These are phyloP conservation scores for Hemiprocne comata DNA, from an alignment of 2,113 vertebrate genomes.

Conservation along the genomic window DNA sequence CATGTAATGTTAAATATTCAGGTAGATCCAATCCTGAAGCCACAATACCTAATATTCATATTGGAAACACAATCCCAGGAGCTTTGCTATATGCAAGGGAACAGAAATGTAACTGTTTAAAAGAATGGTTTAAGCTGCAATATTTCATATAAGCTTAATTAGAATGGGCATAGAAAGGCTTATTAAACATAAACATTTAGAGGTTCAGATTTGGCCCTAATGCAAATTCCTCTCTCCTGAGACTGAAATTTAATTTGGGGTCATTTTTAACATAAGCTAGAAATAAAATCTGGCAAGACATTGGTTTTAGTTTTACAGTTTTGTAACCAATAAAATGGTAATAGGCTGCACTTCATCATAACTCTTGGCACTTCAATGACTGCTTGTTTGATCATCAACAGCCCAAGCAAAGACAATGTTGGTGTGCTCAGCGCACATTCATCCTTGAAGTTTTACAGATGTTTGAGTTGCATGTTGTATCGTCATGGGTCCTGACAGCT, in stretches of 20 bases:
- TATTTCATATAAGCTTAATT: background rate
- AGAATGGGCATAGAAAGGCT: background rate
- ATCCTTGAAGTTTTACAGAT: background rate
- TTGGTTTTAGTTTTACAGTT: background rate
- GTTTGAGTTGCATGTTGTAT: background rate
- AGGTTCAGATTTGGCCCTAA: background rate
- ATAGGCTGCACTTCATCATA: background rate
- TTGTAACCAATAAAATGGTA: background rate
- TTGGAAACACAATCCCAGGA: background rate
- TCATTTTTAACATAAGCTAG: background rate
- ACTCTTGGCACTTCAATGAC: background rate
- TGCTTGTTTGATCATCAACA: background rate
- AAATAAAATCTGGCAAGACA: background rate
- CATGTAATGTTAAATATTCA: background rate
- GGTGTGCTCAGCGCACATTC: background rate
- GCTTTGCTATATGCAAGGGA: background rate
- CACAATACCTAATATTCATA: background rate
- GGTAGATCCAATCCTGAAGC: background rate
- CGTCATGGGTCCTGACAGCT: background rate
- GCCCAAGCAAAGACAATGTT: background rate
- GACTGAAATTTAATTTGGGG: background rate
- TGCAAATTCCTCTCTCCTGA: background rate
- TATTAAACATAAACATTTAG: slow-evolving; percentile 6
- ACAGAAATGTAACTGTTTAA: background rate
- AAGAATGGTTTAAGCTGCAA: background rate